These are phyloP conservation scores for Coregonus ussuriensis DNA, from an alignment of 2,797 vertebrate species.

Conservation along the genomic window DNA sequence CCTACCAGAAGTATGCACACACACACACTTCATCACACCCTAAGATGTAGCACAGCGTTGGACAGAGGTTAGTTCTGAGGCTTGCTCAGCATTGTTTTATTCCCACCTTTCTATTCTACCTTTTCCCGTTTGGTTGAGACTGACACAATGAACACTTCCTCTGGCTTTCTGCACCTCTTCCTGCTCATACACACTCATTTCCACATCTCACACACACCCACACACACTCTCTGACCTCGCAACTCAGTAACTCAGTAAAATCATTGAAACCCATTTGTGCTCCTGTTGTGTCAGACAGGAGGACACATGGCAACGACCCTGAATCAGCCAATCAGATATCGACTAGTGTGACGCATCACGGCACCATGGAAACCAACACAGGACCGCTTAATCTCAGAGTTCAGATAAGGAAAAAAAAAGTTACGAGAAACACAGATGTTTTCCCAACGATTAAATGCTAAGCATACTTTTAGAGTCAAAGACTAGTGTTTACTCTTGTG, in stretches of 20 bases:
- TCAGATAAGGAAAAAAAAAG: not conserved
- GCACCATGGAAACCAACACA: constrained; percentile 7
- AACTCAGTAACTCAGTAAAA: constrained; percentile 12
- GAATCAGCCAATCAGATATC: constrained; percentile 4
- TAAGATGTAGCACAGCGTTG: not conserved
- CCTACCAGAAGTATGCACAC: not conserved
- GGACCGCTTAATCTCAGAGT: not conserved
- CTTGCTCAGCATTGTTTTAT: constrained; percentile 32
- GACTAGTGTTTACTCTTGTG: not conserved
- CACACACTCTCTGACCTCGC: constrained; percentile 26
- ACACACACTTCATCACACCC: not conserved
- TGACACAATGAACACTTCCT: constrained; percentile 46
- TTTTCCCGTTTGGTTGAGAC: constrained; percentile 28
- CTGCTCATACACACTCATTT: constrained; percentile 11
- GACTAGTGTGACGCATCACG: not conserved
- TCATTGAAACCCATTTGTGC: constrained; percentile 21
- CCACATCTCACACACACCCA: not conserved
- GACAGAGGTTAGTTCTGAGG: not conserved
- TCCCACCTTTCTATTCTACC: constrained; percentile 32
- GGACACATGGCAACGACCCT: constrained; percentile 4
- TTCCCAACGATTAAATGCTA: not conserved
- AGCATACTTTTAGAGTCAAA: not conserved
- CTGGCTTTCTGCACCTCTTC: constrained; percentile 40
- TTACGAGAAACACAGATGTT: not conserved
- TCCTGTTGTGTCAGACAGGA: not conserved